phyloP scores from a whole-genome alignment of 2,797 vertebrate species.

The Helicolenus hilgendorfi region DNA sequence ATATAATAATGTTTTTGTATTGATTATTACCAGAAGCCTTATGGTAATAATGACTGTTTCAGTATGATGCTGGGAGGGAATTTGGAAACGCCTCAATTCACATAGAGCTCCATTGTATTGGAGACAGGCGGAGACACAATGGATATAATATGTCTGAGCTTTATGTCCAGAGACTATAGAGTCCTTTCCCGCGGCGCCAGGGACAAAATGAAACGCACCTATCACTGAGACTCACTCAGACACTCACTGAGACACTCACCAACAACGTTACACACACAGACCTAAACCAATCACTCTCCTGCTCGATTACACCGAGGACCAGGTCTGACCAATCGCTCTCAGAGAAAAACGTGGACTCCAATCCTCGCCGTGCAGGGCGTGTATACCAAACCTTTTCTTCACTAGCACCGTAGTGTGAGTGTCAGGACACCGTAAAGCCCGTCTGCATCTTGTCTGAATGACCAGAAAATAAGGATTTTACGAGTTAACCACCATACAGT shows the following conservation, averaged over 20 bases:
- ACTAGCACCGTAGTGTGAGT: slow-evolving; percentile 66
- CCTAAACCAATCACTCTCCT: slow-evolving; percentile 62
- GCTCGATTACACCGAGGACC: slow-evolving; percentile 47
- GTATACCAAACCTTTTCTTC: slow-evolving; percentile 85
- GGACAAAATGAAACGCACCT: slow-evolving; percentile 63
- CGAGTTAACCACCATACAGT: slow-evolving; percentile 51
- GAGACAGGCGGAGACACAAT: background rate
- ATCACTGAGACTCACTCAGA: background rate
- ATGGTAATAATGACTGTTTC: no score
- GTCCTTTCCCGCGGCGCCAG: slow-evolving; percentile 62
- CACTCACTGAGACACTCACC: background rate
- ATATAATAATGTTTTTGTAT: no score
- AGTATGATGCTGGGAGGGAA: no score
- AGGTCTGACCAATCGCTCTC: slow-evolving; percentile 63
- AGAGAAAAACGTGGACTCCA: slow-evolving; percentile 73
- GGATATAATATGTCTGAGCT: slow-evolving; percentile 14
- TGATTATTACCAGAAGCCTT: no score
- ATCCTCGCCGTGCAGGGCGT: slow-evolving; percentile 85
- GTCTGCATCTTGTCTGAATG: slow-evolving; percentile 65
- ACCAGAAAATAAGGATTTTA: slow-evolving; percentile 67
- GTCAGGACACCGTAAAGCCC: slow-evolving; percentile 35
- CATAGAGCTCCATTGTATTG: background rate
- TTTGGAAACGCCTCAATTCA: no score
- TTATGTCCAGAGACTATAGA: slow-evolving; percentile 26
- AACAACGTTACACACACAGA: background rate